Evolutionary conservation across 2,888 invertebrate genomes (phyloP), one percentile per base, ranked within the genome.

Genomic region (Elegia similella): DNA sequence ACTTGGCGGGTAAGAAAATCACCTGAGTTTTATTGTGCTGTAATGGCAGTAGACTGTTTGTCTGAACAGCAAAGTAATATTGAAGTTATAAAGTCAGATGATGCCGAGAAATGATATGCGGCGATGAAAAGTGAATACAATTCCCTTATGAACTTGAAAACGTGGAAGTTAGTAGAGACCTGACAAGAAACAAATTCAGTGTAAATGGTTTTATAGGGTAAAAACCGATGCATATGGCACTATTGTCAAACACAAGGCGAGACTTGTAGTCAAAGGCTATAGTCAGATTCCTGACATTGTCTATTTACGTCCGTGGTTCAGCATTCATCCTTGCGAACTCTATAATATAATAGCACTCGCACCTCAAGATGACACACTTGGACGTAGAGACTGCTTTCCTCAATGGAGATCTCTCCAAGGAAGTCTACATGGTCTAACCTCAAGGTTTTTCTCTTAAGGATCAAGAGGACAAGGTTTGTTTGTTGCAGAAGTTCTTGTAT

Each of bases 81-180:
- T 10, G 16, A 44, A 16, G 44, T 16, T 5, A 44, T 16, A 3
- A 16, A 8, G 3, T 15, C 10, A 1, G 44, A 13, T 16, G 44
- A 44, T 16, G 10, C 15, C 1, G 56, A 60, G 6, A 38, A 50
- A 17, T 71, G 67, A 69, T 0, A 34, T 13, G 38, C 53, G 16
- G 65, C 65, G 0, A 64, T 69, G 61, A 8, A 44, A 17, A 58
- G 68, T 10, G 65, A 69, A 48, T 32, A 67, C 6, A 32, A 66
- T 15, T 54, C 63, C 1, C 64, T 69, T 47, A 48, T 62, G 5
- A 62, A 69, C 0, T 64, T 61, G 17, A 7, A 65, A 52, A 63
- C 67, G 1, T 68, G 67, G 68, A 64, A 63, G 30, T 6, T 67
- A 0, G 64, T 67, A 3, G 57, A 47, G 12, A 46, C 55, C 34